phyloP scores from a whole-genome alignment of 1,140 invertebrate species.

The Aphis gossypii region DNA sequence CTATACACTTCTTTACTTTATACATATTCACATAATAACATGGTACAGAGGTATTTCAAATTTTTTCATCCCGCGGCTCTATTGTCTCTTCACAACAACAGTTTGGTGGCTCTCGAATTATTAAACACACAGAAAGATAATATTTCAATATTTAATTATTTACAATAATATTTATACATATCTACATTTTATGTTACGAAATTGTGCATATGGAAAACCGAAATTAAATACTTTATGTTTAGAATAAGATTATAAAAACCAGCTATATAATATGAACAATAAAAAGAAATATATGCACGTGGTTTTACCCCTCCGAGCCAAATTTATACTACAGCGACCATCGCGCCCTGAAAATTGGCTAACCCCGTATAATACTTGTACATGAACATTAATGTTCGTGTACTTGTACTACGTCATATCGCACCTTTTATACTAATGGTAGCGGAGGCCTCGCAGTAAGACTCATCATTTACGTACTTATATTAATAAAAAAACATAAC shows the following conservation, averaged over 20 bases:
- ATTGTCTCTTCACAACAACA: not conserved
- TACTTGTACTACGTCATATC: not conserved
- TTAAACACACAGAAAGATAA: not conserved
- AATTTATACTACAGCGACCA: not conserved
- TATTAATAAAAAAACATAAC: not conserved
- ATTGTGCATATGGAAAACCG: no score
- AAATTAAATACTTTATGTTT: no score
- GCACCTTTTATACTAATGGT: no score
- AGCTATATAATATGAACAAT: no score
- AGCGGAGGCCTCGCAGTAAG: not conserved
- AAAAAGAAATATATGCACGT: not conserved
- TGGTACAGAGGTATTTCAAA: not conserved
- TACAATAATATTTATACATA: not conserved
- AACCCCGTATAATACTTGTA: not conserved
- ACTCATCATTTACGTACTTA: not conserved
- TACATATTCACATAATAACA: not conserved
- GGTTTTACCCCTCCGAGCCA: not conserved
- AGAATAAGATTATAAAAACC: no score
- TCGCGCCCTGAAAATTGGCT: no score
- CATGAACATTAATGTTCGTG: no score
- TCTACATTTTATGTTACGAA: no score
- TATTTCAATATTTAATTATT: not conserved
- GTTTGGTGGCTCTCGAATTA: not conserved
- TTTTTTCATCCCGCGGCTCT: not conserved
- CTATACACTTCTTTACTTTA: not conserved